A percentile compares a stretch with the other conserved stretches of the same genome.
Evolutionary conservation across 2,113 vertebrate species (phyloP).

Genomic region (Salvelinus alpinus): DNA sequence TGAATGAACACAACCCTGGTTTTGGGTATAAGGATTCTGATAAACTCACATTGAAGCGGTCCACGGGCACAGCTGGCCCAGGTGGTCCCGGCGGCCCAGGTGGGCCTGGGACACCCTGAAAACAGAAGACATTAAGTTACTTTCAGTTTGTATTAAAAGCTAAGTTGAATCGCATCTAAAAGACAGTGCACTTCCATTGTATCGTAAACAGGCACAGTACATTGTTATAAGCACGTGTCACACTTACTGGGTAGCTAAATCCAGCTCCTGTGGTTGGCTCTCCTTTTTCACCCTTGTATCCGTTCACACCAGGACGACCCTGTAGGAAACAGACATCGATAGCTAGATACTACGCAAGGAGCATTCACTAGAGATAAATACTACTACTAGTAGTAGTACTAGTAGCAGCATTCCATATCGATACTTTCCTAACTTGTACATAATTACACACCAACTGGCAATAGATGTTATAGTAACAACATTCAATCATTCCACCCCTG

Average conservation of each 20-base stretch:
- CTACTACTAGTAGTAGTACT: no score
- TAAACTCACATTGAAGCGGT: conserved; percentile 52
- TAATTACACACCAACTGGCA: no score
- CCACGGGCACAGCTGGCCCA: conserved; percentile 45
- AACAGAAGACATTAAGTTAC: neutral
- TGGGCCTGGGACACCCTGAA: conserved; percentile 77
- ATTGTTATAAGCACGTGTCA: neutral
- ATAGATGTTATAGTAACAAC: no score
- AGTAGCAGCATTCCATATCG: no score
- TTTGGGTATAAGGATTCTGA: neutral
- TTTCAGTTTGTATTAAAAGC: no score
- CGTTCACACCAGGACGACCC: conserved; percentile 93
- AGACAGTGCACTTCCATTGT: neutral
- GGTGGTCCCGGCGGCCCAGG: conserved; percentile 50
- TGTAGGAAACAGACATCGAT: conserved; percentile 43
- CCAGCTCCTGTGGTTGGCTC: conserved; percentile 66
- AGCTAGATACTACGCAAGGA: neutral
- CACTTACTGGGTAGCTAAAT: conserved; percentile 76
- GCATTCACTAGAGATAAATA: no score
- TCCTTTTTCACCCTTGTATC: conserved; percentile 88
- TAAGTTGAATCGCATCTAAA: neutral
- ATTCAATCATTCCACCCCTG: no score
- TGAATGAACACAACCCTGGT: neutral
- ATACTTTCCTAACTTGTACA: no score
- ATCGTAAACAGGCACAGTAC: neutral